Percentiles rank a stretch among this genome's conserved stretches.
Conservation (phyloP, 2,888 invertebrate genomes). For the Limnephilus lunatus region DNA sequence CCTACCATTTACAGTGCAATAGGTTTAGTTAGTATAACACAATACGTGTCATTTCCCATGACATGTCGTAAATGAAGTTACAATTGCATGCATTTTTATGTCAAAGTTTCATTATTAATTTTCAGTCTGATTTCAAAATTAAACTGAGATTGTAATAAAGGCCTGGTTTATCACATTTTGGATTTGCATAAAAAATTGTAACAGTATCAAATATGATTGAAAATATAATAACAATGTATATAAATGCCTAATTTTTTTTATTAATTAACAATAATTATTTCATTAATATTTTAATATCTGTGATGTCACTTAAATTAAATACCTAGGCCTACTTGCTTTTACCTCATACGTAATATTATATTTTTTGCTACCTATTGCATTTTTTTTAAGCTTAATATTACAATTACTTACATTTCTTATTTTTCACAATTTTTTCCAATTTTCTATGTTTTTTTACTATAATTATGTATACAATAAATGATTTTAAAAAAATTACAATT, state of each 20-base stretch:
- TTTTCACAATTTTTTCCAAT: neutral
- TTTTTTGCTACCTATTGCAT: conserved; percentile 2
- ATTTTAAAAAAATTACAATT: neutral
- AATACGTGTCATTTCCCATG: neutral
- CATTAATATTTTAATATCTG: conserved; percentile 6
- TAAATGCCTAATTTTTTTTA: neutral
- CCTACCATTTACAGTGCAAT: conserved; percentile 48
- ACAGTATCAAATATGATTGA: conserved; percentile 2
- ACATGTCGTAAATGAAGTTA: neutral
- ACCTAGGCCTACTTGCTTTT: conserved; percentile 2
- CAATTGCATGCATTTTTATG: neutral
- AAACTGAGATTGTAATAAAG: neutral
- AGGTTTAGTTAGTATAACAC: conserved; percentile 44
- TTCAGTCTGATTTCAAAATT: neutral
- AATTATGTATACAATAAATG: neutral
- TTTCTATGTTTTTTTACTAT: neutral
- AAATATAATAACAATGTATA: neutral
- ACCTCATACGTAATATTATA: neutral
- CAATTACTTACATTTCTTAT: neutral
- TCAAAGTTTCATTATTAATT: neutral
- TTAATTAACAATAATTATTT: neutral
- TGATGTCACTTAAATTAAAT: neutral
- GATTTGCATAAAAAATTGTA: neutral
- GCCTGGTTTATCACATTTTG: neutral
- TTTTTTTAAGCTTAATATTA: neutral